These are phyloP conservation scores for Columba janthina DNA, from an alignment of 2,113 vertebrate species.

Conservation along the genomic window DNA sequence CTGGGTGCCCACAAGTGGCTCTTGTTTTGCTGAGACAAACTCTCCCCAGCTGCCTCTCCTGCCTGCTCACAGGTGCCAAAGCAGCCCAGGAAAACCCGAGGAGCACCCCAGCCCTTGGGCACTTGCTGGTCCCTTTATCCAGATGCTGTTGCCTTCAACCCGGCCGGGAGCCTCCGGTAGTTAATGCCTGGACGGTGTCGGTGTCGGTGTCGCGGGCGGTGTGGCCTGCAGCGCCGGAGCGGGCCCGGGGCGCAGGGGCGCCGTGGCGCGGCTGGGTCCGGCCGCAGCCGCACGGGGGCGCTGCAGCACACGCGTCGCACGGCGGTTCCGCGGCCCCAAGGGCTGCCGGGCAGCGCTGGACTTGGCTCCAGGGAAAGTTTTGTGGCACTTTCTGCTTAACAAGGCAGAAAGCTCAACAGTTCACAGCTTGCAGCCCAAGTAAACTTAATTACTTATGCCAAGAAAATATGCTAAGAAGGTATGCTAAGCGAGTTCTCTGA, in stretches of 20 bases:
- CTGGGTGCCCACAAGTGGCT: background rate
- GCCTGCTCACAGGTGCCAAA: background rate
- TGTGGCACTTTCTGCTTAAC: background rate
- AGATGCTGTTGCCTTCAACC: background rate
- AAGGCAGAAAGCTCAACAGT: too few relatives aligned
- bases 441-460: too few relatives aligned
- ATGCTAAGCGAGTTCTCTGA: too few relatives aligned
- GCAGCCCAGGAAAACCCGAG: fast-evolving
- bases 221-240: background rate
- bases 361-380: too few relatives aligned
- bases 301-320: background rate
- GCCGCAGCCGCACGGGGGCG: background rate
- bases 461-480: too few relatives aligned
- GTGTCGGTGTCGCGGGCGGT: fast-evolving
- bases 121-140: background rate
- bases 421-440: too few relatives aligned
- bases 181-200: fast-evolving
- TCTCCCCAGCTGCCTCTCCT: background rate
- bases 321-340: too few relatives aligned
- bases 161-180: background rate
- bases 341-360: background rate
- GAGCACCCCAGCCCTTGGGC: fast-evolving
- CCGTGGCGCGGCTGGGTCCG: too few relatives aligned
- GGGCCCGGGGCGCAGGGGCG: too few relatives aligned
- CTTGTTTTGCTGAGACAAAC: background rate